Conservation (phyloP, 2,797 vertebrate species). For the Cryptoprocta ferox region DNA sequence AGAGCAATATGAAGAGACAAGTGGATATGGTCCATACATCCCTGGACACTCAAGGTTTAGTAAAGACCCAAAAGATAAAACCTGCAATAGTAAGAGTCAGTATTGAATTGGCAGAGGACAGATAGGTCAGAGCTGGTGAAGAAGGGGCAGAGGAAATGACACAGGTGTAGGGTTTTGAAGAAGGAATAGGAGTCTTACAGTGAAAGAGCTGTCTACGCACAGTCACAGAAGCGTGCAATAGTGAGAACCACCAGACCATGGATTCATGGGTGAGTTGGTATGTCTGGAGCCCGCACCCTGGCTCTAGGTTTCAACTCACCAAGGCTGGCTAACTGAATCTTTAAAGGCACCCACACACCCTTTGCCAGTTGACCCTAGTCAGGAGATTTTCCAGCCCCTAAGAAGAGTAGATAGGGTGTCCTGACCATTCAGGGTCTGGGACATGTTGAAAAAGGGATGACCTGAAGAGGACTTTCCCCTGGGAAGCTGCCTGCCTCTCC, state of each 20-base stretch:
- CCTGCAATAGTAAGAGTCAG: fast-evolving
- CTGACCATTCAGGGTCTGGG: not conserved
- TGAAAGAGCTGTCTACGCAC: not conserved
- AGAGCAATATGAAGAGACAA: not conserved
- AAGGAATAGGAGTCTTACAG: not conserved
- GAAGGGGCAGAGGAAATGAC: not conserved
- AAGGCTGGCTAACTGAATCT: not conserved
- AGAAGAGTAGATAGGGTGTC: not conserved
- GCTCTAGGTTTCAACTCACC: not conserved
- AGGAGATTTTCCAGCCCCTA: not conserved
- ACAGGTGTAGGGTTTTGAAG: not conserved
- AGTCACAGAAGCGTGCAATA: fast-evolving
- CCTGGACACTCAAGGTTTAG: not conserved
- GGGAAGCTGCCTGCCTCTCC: fast-evolving
- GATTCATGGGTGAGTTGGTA: too few relatives aligned
- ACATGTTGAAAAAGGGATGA: not conserved
- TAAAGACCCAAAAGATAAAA: not conserved
- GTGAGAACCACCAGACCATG: fast-evolving
- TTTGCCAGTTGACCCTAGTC: fast-evolving
- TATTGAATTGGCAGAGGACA: not conserved
- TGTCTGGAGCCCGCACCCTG: fast-evolving
- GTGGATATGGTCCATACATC: fast-evolving
- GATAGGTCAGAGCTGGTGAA: not conserved
- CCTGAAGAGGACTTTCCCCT: not conserved
- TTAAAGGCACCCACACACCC: not conserved